Conservation (phyloP, 2,797 vertebrate species). For the Aythya fuligula region DNA sequence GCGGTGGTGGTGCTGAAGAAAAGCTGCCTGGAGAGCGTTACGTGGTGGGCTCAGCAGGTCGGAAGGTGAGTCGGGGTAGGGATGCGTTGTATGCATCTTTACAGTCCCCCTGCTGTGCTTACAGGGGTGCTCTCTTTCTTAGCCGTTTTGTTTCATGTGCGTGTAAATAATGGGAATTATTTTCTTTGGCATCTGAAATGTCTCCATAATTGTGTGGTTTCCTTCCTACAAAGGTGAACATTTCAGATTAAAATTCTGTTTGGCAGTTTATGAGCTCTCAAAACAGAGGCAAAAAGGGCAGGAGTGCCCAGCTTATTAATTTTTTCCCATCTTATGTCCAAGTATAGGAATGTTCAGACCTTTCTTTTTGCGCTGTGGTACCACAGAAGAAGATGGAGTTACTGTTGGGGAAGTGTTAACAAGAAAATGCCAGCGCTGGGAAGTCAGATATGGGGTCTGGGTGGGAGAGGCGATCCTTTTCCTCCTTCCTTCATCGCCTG, state of each 20-base stretch:
- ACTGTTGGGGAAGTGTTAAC: background rate
- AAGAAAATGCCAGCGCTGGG: background rate
- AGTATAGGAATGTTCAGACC: background rate
- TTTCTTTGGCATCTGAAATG: conserved; percentile 58
- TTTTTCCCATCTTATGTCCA: background rate
- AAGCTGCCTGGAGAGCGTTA: background rate
- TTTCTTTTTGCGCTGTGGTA: conserved; percentile 33
- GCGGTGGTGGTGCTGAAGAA: background rate
- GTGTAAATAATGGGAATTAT: conserved; percentile 41
- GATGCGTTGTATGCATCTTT: background rate
- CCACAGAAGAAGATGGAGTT: background rate
- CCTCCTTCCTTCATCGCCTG: background rate
- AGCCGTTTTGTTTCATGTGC: background rate
- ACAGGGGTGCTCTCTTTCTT: background rate
- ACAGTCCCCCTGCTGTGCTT: background rate
- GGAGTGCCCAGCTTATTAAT: background rate
- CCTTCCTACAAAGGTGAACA: conserved; percentile 58
- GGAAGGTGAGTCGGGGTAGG: background rate
- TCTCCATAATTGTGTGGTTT: conserved; percentile 11
- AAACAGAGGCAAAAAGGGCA: conserved; percentile 15
- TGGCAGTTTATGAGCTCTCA: conserved; percentile 31
- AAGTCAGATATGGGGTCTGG: background rate
- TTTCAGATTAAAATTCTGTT: conserved; percentile 59
- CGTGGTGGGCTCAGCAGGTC: background rate
- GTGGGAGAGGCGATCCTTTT: background rate